Percentiles rank a stretch among this genome's conserved stretches.
Evolutionary conservation across 2,113 vertebrate species (phyloP).

Genomic region (Malurus melanocephalus): DNA sequence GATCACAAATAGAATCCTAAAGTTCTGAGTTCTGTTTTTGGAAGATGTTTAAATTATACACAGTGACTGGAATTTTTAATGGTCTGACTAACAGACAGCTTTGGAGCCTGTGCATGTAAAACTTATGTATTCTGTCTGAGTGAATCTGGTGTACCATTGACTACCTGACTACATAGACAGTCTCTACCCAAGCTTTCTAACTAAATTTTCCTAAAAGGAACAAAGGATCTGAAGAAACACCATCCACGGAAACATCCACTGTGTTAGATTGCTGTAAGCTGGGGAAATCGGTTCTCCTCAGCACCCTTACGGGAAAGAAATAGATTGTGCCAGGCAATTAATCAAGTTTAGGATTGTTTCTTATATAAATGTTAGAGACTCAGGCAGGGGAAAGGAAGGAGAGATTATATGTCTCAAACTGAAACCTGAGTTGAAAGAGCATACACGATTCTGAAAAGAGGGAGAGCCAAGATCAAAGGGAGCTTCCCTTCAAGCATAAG

Average conservation of each 20-base stretch:
- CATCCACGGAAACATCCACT: not conserved
- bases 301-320: not conserved
- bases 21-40: conserved; percentile 29
- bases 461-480: not conserved
- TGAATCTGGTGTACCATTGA: not conserved
- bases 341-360: not conserved
- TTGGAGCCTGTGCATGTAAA: not conserved
- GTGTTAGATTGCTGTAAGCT: not conserved
- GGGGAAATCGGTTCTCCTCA: not conserved
- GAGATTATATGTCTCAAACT: not conserved
- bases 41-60: conserved; percentile 11
- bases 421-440: not conserved
- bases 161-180: not conserved
- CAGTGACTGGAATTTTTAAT: conserved; percentile 30
- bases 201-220: not conserved
- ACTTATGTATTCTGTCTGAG: not conserved
- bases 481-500: not conserved
- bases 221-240: not conserved
- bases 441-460: not conserved
- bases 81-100: not conserved
- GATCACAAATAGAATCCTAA: conserved; percentile 45
- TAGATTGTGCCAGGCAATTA: not conserved
- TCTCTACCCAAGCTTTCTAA: not conserved
- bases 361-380: not conserved
- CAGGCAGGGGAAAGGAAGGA: not conserved